Base-by-base conservation (phyloP, 37 sponge, comb jelly and placozoan species). In the Spongilla lacustris region DNA sequence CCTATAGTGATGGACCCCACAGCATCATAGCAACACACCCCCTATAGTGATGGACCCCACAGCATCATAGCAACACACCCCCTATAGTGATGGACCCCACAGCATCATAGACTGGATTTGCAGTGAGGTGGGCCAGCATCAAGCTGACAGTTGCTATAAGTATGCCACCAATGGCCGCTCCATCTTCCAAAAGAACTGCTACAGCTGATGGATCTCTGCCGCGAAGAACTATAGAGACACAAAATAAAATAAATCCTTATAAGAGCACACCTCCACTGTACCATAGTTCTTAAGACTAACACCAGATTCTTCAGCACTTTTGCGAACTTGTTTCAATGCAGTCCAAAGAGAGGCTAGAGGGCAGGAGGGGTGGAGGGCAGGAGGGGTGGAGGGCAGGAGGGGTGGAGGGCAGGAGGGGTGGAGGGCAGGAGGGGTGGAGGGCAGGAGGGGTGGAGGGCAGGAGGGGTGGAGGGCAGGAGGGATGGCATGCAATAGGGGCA, bases 101-200 rank as follows among this genome's bases (percentile, higher is more conserved):
- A 29, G 99, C 92, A 83, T 99, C 99, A 69, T 99, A 99, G 74
- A 97, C 48, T n/a, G 88, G 85, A 76, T 89, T 96, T 37, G 94
- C 93, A 33, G 96, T 95, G 49, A 75, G 79, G 68, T 91, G 90
- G 31, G 94, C 81, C 75, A 99, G 83, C 19, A 89, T 79, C 31
- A 99, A 87, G 49, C 94, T 83, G 28, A 87, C 38, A 9, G 92
- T 90, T 2, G 97, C 97, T 24, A 97, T 31, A 14, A 94, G 66
- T 6, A 99, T 96, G 0, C 99, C 99, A 21, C 81, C 71, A 69
- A 95, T 89, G 26, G 99, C 97, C n/a, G 94, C 97, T 85, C 98
- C 95, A 87, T 99, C 99, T 82, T 99, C 99, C 84, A 97, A 71
- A 74, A 99, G 87, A 14, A 99, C 99, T 37, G 99, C 96, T 68